Evolutionary conservation across 2,888 invertebrate species (phyloP).

Genomic region (Phorcus lineatus): DNA sequence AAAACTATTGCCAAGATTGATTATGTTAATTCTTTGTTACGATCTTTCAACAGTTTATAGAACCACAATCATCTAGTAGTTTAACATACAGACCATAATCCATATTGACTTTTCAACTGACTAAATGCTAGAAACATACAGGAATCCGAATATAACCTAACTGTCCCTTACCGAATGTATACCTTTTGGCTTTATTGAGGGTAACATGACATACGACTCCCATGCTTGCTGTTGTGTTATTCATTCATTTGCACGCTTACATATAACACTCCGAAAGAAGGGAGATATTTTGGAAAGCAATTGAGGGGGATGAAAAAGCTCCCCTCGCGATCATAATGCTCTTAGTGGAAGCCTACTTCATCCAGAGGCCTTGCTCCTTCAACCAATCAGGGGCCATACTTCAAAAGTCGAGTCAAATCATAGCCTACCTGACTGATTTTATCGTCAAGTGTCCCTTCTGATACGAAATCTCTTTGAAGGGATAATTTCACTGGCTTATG

Average conservation of each 20-base stretch:
- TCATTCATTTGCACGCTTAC: neutral
- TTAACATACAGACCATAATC: too few relatives aligned
- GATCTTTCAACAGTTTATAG: too few relatives aligned
- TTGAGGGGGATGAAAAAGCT: neutral
- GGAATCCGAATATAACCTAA: too few relatives aligned
- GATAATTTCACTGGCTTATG: slow-evolving; percentile 11
- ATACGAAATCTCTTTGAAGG: neutral
- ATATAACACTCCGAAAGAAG: neutral
- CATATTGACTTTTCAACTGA: too few relatives aligned
- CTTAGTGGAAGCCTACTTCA: slow-evolving; percentile 7
- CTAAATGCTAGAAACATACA: too few relatives aligned
- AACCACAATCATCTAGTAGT: too few relatives aligned
- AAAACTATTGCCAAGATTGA: too few relatives aligned
- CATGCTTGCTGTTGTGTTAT: neutral
- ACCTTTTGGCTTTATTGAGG: too few relatives aligned
- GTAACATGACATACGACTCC: neutral
- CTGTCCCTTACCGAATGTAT: too few relatives aligned
- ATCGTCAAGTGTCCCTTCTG: neutral
- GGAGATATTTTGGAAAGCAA: slow-evolving; percentile 4
- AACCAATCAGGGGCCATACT: neutral
- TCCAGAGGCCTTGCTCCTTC: neutral
- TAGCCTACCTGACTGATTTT: neutral
- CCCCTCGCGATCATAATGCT: neutral
- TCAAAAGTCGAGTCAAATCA: slow-evolving; percentile 2
- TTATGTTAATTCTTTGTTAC: too few relatives aligned